These are phyloP conservation scores for Syngnathus floridae DNA, from an alignment of 2,113 vertebrate genomes.

Conservation along the genomic window DNA sequence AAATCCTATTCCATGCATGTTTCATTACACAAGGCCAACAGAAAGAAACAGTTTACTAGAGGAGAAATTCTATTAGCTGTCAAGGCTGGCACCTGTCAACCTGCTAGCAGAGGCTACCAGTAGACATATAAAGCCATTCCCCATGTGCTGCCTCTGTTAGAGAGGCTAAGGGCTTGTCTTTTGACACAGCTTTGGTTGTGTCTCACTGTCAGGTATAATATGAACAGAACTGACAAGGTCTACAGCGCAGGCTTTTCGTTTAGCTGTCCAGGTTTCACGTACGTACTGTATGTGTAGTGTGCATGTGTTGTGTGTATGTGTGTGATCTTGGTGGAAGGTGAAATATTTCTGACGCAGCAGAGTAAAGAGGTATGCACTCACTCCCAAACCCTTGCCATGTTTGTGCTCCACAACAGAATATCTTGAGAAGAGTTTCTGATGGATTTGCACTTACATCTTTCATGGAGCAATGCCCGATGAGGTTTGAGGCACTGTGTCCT, in stretches of 20 bases:
- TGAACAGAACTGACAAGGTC: constrained; percentile 54
- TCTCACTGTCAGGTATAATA: constrained; percentile 57
- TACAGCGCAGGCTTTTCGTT: constrained; percentile 40
- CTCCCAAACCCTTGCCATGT: constrained; percentile 33
- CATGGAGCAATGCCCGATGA: constrained; percentile 75
- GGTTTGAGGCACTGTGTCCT: constrained; percentile 75
- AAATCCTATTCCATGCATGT: neutral
- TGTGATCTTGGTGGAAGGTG: constrained; percentile 49
- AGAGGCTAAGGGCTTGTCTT: constrained; percentile 47
- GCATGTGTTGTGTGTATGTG: constrained; percentile 19
- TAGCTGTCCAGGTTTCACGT: constrained; percentile 52
- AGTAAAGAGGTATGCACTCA: constrained; percentile 19
- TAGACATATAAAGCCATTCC: constrained; percentile 32
- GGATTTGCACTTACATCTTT: constrained; percentile 81
- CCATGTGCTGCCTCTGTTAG: constrained; percentile 28
- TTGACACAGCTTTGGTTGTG: constrained; percentile 36
- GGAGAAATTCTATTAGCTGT: constrained; percentile 16
- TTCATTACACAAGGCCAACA: constrained; percentile 7
- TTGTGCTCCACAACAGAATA: constrained; percentile 37
- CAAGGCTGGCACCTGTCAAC: constrained; percentile 24
- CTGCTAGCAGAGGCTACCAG: constrained; percentile 19
- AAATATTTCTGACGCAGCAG: constrained; percentile 61
- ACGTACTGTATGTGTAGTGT: constrained; percentile 15
- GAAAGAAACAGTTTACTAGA: neutral
- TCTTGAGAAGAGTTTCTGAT: constrained; percentile 60